These are phyloP conservation scores for Clistopyga incitator DNA, from an alignment of 2,888 invertebrate genomes.

Conservation along the genomic window DNA sequence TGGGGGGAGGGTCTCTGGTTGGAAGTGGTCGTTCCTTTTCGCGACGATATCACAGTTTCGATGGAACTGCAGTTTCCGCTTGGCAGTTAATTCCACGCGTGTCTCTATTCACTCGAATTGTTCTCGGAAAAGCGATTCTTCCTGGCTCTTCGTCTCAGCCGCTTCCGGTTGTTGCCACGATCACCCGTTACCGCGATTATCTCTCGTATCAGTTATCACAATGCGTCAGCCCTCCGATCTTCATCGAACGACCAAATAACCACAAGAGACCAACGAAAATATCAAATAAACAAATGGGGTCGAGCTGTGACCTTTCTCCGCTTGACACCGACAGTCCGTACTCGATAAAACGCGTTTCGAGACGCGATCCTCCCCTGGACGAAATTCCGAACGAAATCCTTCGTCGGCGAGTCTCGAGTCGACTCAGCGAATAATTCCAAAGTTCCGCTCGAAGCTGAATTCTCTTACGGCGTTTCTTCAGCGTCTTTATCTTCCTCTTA, in stretches of 20 bases:
- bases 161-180: not conserved
- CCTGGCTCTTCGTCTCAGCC: not conserved
- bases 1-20: not conserved
- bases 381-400: no score
- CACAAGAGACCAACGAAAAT: not conserved
- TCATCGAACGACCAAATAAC: not conserved
- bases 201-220: constrained; percentile 41
- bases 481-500: no score
- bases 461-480: no score
- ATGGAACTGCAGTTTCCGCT: constrained; percentile 2
- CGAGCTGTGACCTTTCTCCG: constrained; percentile 34
- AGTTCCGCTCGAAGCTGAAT: no score
- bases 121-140: not conserved
- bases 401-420: no score
- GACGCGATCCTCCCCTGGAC: not conserved
- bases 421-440: no score
- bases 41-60: constrained; percentile 47
- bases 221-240: constrained; percentile 7
- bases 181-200: constrained; percentile 55
- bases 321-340: not conserved
- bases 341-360: not conserved
- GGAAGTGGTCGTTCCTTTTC: constrained; percentile 40
- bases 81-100: not conserved
- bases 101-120: not conserved
- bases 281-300: constrained; percentile 17